Evolutionary conservation across 2,113 vertebrate species (phyloP).

Genomic region (Oncorhynchus clarkii): DNA sequence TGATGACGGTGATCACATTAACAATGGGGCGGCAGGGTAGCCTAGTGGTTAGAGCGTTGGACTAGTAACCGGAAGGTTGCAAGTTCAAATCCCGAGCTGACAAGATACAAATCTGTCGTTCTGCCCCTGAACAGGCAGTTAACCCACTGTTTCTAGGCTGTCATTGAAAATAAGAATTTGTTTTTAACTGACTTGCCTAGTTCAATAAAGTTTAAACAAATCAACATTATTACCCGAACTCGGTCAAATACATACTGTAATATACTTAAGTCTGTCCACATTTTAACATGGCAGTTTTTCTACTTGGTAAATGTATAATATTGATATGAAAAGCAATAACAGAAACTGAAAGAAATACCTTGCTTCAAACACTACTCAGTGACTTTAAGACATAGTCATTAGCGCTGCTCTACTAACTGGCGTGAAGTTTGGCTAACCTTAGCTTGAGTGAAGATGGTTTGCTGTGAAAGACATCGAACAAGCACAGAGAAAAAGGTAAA

Average conservation of each 20-base stretch:
- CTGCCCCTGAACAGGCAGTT: no score
- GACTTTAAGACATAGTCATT: background rate
- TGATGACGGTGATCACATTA: background rate
- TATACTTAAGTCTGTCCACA: background rate
- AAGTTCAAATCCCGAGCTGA: no score
- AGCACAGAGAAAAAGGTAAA: slow-evolving; percentile 67
- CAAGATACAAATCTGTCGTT: no score
- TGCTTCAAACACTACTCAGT: background rate
- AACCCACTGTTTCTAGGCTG: no score
- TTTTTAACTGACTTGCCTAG: no score
- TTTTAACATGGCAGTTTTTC: background rate
- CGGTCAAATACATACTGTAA: background rate
- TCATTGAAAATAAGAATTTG: no score
- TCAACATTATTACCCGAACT: background rate
- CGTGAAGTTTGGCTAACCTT: slow-evolving; percentile 65
- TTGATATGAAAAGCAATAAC: background rate
- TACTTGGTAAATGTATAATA: background rate
- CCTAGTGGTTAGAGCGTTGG: no score
- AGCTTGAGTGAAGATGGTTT: slow-evolving; percentile 67
- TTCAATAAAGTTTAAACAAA: background rate
- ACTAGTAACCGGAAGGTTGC: no score
- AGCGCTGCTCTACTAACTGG: slow-evolving; percentile 59
- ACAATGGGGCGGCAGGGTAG: no score
- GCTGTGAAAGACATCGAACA: slow-evolving; percentile 56
- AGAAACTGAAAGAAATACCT: background rate